These are phyloP conservation scores for Myrmecophaga tridactyla DNA, from an alignment of 2,113 vertebrate species.

Conservation along the genomic window DNA sequence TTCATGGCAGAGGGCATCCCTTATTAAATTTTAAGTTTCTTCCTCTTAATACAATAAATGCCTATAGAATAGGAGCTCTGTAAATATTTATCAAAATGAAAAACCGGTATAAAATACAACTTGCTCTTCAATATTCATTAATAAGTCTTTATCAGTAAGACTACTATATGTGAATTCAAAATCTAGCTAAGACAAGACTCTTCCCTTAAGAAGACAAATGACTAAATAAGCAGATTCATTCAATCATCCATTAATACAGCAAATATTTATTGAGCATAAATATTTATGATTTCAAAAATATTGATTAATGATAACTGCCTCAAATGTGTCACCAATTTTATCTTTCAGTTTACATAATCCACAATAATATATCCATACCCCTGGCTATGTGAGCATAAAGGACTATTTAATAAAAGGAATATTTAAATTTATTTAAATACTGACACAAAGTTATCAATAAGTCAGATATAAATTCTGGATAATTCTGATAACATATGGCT, in stretches of 20 bases:
- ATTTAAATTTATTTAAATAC: not conserved
- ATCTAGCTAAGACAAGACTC: not conserved
- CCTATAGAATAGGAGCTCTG: not conserved
- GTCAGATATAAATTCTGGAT: not conserved
- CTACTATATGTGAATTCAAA: not conserved
- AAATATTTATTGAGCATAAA: constrained; percentile 30
- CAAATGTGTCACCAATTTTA: not conserved
- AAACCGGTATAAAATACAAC: not conserved
- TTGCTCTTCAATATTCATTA: not conserved
- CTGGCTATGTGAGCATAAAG: not conserved
- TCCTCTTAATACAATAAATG: not conserved
- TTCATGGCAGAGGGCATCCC: not conserved
- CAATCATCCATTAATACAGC: not conserved
- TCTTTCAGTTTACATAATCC: not conserved
- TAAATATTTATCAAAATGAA: not conserved
- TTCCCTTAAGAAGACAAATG: not conserved
- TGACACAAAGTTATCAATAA: not conserved
- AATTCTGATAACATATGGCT: not conserved
- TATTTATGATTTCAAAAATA: not conserved
- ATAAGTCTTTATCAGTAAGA: not conserved
- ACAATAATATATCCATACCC: not conserved
- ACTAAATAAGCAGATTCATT: not conserved
- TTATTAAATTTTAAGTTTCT: not conserved
- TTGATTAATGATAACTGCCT: not conserved
- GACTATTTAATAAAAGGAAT: not conserved